phyloP scores from a whole-genome alignment of 53 echinoderm and acorn worm genomes.

The Henricia sp. region DNA sequence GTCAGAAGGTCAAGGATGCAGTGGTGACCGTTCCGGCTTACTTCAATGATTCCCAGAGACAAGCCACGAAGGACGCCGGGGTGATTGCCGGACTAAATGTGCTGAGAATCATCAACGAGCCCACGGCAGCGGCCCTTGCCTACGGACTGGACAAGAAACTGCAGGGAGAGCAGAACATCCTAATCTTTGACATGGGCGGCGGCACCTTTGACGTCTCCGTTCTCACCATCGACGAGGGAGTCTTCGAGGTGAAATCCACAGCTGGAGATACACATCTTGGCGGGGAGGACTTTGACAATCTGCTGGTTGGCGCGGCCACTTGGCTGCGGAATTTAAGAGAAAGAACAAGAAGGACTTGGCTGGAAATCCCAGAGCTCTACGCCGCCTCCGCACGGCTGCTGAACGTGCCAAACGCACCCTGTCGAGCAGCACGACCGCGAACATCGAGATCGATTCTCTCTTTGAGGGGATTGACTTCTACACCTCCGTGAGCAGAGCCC shows the following conservation, averaged over 20 bases:
- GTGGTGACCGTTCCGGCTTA: slow-evolving; percentile 94
- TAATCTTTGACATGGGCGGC: slow-evolving; percentile 94
- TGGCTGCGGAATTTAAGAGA: slow-evolving; percentile 82
- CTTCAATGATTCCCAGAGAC: slow-evolving; percentile 77
- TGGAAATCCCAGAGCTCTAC: slow-evolving; percentile 67
- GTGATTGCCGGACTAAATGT: slow-evolving; percentile 91
- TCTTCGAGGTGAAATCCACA: slow-evolving; percentile 90
- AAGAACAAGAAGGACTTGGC: slow-evolving; percentile 81
- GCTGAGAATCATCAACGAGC: slow-evolving; percentile 95
- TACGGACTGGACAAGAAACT: slow-evolving; percentile 95
- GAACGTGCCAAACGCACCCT: slow-evolving; percentile 90
- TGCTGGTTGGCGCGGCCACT: slow-evolving; percentile 73
- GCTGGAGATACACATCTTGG: slow-evolving; percentile 98
- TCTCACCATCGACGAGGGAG: slow-evolving; percentile 85
- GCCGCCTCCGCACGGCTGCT: slow-evolving; percentile 87
- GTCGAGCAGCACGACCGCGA: slow-evolving; percentile 88
- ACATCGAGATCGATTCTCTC: slow-evolving; percentile 91
- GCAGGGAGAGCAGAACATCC: slow-evolving; percentile 78
- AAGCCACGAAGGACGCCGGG: slow-evolving; percentile 89
- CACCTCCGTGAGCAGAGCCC: slow-evolving; percentile 81
- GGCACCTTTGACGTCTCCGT: slow-evolving; percentile 95
- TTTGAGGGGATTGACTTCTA: slow-evolving; percentile 93
- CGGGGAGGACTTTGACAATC: slow-evolving; percentile 97
- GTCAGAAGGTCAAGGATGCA: slow-evolving; percentile 79
- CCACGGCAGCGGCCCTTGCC: slow-evolving; percentile 93